Base-by-base conservation (phyloP, 2,113 vertebrate species). In the Theristicus caerulescens region DNA sequence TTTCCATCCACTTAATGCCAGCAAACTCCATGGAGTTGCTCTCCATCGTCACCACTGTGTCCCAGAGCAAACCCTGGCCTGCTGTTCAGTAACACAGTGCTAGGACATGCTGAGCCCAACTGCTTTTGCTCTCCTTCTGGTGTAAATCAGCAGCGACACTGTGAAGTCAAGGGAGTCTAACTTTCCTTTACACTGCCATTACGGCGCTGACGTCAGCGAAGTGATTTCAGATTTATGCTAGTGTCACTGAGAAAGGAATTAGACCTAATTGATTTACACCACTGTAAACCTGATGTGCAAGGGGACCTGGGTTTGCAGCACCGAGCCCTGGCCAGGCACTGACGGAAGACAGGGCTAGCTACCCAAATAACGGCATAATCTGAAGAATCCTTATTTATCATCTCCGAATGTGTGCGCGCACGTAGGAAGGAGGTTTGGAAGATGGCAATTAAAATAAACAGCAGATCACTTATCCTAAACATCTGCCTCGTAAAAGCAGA, bases 401-500 rank as follows among this genome's bases (percentile, higher is more conserved):
- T n/a, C 73, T 69, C 26, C 0, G 3, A 87, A 92, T 92, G 65
- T 42, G 74, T 27, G 78, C 1, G 1, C 0, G 15, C 70, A 86
- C 18, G 47, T 86, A 94, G 70, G 65, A 88, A 93, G 69, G 36
- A 47, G 81, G 81, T 49, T 80, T 54, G 77, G 74, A 93, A 66
- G 88, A 90, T 51, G 82, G 84, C 91, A 94, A 67, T 86, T 95
- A 38, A 38, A 61, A 90, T 92, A 95, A 97, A 92, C 95, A 95
- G 67, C 80, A 89, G 55, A 71, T 25, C 76, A 52, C 83, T 96
- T 82, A 78, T 95, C 82, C 94, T 94, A 96, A 79, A 96, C 95
- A 97, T 85, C 95, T 96, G 95, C 90, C 94, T 96, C 3, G 10
- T 95, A 90, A 97, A 97, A 92, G 83, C 91, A 96, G 88, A 97